Conservation (phyloP, 2,888 invertebrate species). For the Drosophila subquinaria region DNA sequence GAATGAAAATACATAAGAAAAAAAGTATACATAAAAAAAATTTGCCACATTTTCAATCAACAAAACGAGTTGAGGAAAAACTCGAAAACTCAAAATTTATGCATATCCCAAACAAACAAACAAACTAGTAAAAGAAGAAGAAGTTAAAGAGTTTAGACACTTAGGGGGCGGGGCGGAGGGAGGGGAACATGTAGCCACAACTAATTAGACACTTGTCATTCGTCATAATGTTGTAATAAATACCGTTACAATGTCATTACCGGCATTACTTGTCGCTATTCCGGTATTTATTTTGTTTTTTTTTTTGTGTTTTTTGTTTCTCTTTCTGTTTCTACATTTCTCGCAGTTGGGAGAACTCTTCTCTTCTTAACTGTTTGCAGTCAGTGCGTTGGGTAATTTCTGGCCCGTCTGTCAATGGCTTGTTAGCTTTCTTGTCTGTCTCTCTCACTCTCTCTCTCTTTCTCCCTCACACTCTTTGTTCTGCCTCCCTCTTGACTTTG, state of each 20-base stretch:
- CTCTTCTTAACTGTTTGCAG: constrained; percentile 44
- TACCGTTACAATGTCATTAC: constrained; percentile 82
- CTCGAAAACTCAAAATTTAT: constrained; percentile 51
- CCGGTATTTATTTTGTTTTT: constrained; percentile 34
- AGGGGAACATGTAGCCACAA: constrained; percentile 62
- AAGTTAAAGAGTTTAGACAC: constrained; percentile 4
- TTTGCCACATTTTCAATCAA: constrained; percentile 40
- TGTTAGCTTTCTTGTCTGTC: constrained; percentile 72
- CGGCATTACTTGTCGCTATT: constrained; percentile 75
- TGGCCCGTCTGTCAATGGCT: constrained; percentile 72
- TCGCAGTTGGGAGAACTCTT: constrained; percentile 9
- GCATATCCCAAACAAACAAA: constrained; percentile 44
- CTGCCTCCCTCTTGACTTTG: constrained; percentile 63
- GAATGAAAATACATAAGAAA: constrained; percentile 14
- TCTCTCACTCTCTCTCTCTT: neutral
- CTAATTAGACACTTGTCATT: constrained; percentile 82
- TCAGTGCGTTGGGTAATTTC: constrained; percentile 29
- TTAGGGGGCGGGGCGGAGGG: neutral
- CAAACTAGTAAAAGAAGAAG: neutral
- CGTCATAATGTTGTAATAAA: constrained; percentile 80
- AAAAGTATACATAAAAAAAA: constrained; percentile 5
- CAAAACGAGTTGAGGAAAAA: neutral
- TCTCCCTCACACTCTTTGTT: neutral
- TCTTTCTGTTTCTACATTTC: constrained; percentile 11
- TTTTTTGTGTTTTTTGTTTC: constrained; percentile 12